Evolutionary conservation across 1,140 invertebrate species (phyloP), one percentile per base, ranked within the genome.

Genomic region (Caerostris extrusa): DNA sequence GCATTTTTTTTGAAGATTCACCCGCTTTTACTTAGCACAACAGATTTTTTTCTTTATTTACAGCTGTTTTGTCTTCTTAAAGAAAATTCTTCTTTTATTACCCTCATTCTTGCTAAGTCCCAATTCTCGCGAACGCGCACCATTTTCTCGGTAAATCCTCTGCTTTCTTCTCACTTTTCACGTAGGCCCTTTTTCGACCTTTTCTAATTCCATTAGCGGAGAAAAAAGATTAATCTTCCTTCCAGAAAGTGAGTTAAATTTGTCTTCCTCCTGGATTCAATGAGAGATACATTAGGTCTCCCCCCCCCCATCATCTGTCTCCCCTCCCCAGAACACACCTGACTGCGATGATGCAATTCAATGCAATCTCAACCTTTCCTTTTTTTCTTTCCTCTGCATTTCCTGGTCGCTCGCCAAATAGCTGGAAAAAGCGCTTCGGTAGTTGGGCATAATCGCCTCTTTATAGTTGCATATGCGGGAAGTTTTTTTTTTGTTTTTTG

Each of bases 311-410:
- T 57, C 53, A 17, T 34, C n/a, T 19, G n/a, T 10, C 67, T 34
- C 34, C 7, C 71, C 71, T 34, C 12, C 71, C 50, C 3, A 8
- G 7, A 14, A n/a, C 82, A 83, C 82, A 83, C 82, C 82, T 83
- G 82, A 83, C 82, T 56, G 34, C 3, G 82, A 58, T 83, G 82
- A 83, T 83, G 82, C 82, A 83, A 83, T 83, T 58, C 14, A 83
- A 83, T 58, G 82, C 19, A 83, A 83, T 83, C 82, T 56, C 82
- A 56, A 56, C 55, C 14, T 57, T 83, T 55, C 56, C 56, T 83
- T 83, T 83, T 83, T 83, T 55, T 64, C 17, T 7, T 7, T 83
- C 14, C 81, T 8, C 56, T 56, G 82, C 82, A 83, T 83, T 83
- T 83, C 82, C 82, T 83, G 82, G 55, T 83, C 3, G 14, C 7